Conservation (phyloP, 2,888 invertebrate species). For the Caenorhabditis panamensis region DNA sequence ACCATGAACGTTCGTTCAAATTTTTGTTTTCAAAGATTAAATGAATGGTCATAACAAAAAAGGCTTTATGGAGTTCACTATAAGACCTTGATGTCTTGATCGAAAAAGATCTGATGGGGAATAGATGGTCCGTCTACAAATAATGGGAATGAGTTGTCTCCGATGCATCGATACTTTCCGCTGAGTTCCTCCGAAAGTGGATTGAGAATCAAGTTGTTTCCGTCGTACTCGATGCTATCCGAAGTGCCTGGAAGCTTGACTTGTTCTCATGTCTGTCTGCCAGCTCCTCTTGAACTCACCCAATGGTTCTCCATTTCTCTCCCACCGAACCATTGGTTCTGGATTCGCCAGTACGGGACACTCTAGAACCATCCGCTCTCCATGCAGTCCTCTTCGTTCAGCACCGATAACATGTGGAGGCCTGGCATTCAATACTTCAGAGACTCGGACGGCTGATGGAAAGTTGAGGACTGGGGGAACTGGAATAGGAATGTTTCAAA, state of each 20-base stretch:
- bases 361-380: slow-evolving; percentile 56
- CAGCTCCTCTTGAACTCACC: slow-evolving; percentile 37
- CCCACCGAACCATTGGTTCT: slow-evolving; percentile 66
- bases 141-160: slow-evolving; percentile 69
- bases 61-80: slow-evolving; percentile 34
- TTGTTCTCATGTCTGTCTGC: neutral
- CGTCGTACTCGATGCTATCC: slow-evolving; percentile 49
- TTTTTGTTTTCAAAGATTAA: slow-evolving; percentile 51
- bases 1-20: slow-evolving; percentile 59
- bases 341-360: slow-evolving; percentile 65
- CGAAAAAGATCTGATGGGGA: slow-evolving; percentile 58
- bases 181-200: slow-evolving; percentile 39
- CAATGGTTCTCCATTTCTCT: slow-evolving; percentile 61
- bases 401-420: slow-evolving; percentile 57
- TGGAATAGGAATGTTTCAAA: slow-evolving; percentile 10
- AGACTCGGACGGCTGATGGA: slow-evolving; percentile 31
- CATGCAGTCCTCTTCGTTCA: slow-evolving; percentile 52
- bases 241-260: slow-evolving; percentile 29
- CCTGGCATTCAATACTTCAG: slow-evolving; percentile 44
- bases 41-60: slow-evolving; percentile 39
- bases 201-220: slow-evolving; percentile 52
- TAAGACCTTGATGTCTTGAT: slow-evolving; percentile 59
- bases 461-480: slow-evolving; percentile 69
- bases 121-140: slow-evolving; percentile 67
- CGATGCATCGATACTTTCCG: slow-evolving; percentile 65